phyloP scores from a whole-genome alignment of 1,140 invertebrate species.

The Drosophila ercepeae region DNA sequence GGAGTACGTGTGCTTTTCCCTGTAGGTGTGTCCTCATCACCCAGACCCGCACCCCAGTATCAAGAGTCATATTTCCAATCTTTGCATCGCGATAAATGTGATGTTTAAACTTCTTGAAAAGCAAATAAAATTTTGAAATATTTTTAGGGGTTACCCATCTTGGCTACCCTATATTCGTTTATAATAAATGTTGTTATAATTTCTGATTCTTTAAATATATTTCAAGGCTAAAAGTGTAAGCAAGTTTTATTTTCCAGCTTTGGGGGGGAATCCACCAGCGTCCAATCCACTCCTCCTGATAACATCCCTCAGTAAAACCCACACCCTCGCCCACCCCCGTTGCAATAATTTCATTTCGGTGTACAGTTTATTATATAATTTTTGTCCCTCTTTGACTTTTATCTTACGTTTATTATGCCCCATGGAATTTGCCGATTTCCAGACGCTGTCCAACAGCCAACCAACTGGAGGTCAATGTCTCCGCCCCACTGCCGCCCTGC shows the following conservation, averaged over 20 bases:
- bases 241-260: conserved; percentile 58
- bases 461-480: conserved; percentile 67
- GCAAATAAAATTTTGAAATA: neutral
- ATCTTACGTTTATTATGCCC: conserved; percentile 83
- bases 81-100: conserved; percentile 5
- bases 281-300: neutral
- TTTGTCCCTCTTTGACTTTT: conserved; percentile 82
- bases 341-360: conserved; percentile 74
- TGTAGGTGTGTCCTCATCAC: conserved; percentile 65
- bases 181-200: no score
- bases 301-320: neutral
- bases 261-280: conserved; percentile 1
- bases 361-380: conserved; percentile 82
- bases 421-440: conserved; percentile 76
- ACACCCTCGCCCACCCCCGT: conserved; percentile 9
- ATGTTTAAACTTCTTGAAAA: conserved; percentile 14
- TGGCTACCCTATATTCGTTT: neutral
- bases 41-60: conserved; percentile 23
- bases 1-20: conserved; percentile 23
- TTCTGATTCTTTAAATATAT: conserved; percentile 5
- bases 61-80: conserved; percentile 12
- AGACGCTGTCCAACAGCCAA: conserved; percentile 45
- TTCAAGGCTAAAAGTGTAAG: conserved; percentile 18
- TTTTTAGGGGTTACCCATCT: neutral
- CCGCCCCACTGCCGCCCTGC: conserved; percentile 10